phyloP scores from a whole-genome alignment of 2,113 vertebrate species.

The Aleadryas rufinucha region DNA sequence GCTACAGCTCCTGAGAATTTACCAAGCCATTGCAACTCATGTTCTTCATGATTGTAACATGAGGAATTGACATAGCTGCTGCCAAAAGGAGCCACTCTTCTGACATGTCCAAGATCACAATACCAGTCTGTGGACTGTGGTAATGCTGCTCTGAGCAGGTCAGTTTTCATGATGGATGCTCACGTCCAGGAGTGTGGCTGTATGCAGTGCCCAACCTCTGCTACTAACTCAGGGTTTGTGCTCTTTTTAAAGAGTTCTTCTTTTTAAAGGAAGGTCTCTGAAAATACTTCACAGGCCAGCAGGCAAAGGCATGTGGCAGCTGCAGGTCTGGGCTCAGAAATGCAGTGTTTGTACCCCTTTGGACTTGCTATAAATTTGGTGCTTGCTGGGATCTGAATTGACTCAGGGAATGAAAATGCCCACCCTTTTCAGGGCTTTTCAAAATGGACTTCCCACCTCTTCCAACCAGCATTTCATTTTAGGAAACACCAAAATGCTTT shows the following conservation, averaged over 20 bases:
- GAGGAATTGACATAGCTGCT: neutral
- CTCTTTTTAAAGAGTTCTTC: neutral
- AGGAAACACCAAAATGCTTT: constrained; percentile 2
- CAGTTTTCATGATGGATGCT: neutral
- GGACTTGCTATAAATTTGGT: neutral
- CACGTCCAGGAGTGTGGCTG: neutral
- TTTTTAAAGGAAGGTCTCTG: neutral
- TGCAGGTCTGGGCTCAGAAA: neutral
- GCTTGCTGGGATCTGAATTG: neutral
- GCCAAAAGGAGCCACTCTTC: neutral
- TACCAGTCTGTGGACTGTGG: neutral
- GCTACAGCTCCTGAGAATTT: neutral
- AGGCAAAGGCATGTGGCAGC: neutral
- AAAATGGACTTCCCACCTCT: neutral
- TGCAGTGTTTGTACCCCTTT: neutral
- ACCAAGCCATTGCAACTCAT: neutral
- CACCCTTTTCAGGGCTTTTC: neutral
- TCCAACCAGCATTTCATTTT: neutral
- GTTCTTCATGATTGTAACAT: fast-evolving
- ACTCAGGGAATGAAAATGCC: neutral
- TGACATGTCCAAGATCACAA: fast-evolving
- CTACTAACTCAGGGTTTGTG: neutral
- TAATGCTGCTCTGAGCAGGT: neutral
- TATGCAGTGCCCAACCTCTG: neutral
- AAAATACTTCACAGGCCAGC: neutral